Evolutionary conservation across 2,113 vertebrate genomes (phyloP).

Genomic region (Misgurnus mizolepis): DNA sequence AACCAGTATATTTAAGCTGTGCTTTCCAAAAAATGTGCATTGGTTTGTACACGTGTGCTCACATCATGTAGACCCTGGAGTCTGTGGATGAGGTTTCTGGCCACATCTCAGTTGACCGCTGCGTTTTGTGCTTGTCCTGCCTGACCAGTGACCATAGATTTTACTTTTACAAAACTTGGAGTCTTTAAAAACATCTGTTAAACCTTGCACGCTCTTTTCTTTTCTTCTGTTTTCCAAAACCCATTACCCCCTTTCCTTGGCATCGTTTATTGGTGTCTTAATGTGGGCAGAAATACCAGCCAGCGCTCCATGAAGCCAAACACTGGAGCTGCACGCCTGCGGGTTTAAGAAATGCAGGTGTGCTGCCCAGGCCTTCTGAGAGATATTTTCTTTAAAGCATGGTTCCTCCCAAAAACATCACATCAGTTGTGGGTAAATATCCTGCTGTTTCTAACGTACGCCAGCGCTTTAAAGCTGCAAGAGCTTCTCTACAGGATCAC

Average conservation of each 20-base stretch:
- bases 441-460: conserved; percentile 59
- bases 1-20: background rate
- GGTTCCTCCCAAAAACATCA: conserved; percentile 58
- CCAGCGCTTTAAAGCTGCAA: conserved; percentile 64
- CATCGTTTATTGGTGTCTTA: conserved; percentile 51
- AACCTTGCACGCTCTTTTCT: conserved; percentile 24
- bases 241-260: conserved; percentile 41
- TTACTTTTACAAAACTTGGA: conserved; percentile 8
- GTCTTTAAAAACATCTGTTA: conserved; percentile 3
- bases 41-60: background rate
- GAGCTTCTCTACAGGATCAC: conserved; percentile 55
- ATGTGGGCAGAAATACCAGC: conserved; percentile 50
- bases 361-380: conserved; percentile 50
- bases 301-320: conserved; percentile 61
- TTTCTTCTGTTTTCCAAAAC: conserved; percentile 36
- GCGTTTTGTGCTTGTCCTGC: background rate
- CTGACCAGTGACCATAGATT: background rate
- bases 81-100: background rate
- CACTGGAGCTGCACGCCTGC: conserved; percentile 60
- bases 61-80: background rate
- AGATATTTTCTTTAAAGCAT: conserved; percentile 63
- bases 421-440: conserved; percentile 69
- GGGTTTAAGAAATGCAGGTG: conserved; percentile 66
- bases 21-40: background rate
- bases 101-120: background rate